phyloP scores from a whole-genome alignment of 2,888 invertebrate species.

The Acleris holmiana region DNA sequence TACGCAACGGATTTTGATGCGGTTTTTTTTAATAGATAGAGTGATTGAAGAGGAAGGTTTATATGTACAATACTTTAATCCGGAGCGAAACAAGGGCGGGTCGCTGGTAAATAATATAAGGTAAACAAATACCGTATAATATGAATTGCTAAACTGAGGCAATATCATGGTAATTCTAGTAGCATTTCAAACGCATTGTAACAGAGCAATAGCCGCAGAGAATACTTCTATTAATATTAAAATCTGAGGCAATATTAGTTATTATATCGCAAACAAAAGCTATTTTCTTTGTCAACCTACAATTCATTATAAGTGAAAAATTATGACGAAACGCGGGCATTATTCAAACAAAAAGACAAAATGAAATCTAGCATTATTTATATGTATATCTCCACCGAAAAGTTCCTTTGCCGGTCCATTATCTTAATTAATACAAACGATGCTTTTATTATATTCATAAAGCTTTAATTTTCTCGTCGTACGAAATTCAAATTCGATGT shows the following conservation, averaged over 20 bases:
- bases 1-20: too few species aligned
- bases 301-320: constrained; percentile 4
- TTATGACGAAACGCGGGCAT: constrained; percentile 4
- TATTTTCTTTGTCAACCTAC: neutral
- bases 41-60: too few species aligned
- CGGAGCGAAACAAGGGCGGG: too few species aligned
- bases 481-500: constrained; percentile 3
- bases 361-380: constrained; percentile 9
- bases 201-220: too few species aligned
- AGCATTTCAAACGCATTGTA: too few species aligned
- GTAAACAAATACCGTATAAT: too few species aligned
- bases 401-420: constrained; percentile 8
- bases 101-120: too few species aligned
- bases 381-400: neutral
- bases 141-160: too few species aligned
- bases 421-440: constrained; percentile 18
- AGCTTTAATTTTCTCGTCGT: constrained; percentile 3
- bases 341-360: constrained; percentile 4
- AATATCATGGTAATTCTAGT: too few species aligned
- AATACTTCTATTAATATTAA: too few species aligned
- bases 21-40: too few species aligned
- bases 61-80: too few species aligned
- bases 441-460: constrained; percentile 10
- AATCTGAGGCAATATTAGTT: neutral
- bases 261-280: constrained; percentile 9